A percentile compares a stretch with the other conserved stretches of the same genome.
phyloP scores from a whole-genome alignment of 2,113 vertebrate species.

The Panthera tigris region DNA sequence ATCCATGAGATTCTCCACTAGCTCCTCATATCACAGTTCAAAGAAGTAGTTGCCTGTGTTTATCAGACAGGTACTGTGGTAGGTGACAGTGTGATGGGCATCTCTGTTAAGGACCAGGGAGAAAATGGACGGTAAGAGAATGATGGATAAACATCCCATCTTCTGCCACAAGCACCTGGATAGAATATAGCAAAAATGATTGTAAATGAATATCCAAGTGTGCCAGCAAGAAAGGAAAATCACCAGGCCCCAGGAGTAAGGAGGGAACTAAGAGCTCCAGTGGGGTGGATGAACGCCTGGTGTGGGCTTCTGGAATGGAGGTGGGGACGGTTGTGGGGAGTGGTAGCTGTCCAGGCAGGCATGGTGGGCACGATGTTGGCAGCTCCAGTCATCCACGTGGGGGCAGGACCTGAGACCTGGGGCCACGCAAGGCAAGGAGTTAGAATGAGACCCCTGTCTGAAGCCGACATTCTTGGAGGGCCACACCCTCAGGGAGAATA shows the following conservation, averaged over 20 bases:
- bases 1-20: neutral
- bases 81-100: neutral
- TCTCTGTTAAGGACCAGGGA: neutral
- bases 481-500: neutral
- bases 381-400: neutral
- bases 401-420: neutral
- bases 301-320: too few relatives aligned
- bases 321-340: neutral
- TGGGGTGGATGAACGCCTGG: neutral
- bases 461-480: neutral
- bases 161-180: neutral
- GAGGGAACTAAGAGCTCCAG: neutral
- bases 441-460: neutral
- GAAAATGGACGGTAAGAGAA: neutral
- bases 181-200: neutral
- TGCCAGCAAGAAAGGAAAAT: neutral
- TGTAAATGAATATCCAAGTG: neutral
- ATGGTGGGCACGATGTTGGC: rapidly evolving
- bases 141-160: neutral
- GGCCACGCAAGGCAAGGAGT: neutral
- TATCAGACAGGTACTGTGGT: neutral
- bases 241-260: neutral
- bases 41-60: neutral
- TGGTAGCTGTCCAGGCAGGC: neutral
- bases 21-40: neutral